These are phyloP conservation scores for Bufo bufo DNA, from an alignment of 2,113 vertebrate genomes.

Conservation along the genomic window DNA sequence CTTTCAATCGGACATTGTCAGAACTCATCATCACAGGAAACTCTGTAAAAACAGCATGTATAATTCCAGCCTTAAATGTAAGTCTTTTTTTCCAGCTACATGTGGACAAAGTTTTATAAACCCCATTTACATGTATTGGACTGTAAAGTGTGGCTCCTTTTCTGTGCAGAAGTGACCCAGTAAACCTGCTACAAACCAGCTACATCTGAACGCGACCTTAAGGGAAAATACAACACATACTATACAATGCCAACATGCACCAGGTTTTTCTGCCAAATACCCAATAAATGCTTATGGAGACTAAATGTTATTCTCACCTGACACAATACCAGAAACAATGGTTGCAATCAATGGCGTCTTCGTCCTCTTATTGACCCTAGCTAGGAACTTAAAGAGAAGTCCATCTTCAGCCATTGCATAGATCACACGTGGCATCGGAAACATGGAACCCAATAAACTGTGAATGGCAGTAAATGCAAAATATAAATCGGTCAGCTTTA, in stretches of 20 bases:
- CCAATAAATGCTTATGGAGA: neutral
- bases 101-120: neutral
- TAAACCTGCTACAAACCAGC: neutral
- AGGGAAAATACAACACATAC: neutral
- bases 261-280: neutral
- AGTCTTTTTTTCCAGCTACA: neutral
- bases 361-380: conserved; percentile 78
- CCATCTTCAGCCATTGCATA: conserved; percentile 96
- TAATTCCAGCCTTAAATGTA: no score
- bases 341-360: conserved; percentile 89
- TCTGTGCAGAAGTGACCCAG: no score
- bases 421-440: conserved; percentile 96
- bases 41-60: no score
- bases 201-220: neutral
- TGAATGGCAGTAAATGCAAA: conserved; percentile 29
- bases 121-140: neutral
- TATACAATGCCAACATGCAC: neutral
- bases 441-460: conserved; percentile 95
- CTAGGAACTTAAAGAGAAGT: conserved; percentile 84
- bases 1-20: no score
- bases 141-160: neutral
- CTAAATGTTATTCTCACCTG: conserved; percentile 72
- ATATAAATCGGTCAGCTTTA: neutral
- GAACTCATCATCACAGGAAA: no score
- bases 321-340: conserved; percentile 81